Evolutionary conservation across 2,113 vertebrate genomes (phyloP).

Genomic region (Eublepharis macularius): DNA sequence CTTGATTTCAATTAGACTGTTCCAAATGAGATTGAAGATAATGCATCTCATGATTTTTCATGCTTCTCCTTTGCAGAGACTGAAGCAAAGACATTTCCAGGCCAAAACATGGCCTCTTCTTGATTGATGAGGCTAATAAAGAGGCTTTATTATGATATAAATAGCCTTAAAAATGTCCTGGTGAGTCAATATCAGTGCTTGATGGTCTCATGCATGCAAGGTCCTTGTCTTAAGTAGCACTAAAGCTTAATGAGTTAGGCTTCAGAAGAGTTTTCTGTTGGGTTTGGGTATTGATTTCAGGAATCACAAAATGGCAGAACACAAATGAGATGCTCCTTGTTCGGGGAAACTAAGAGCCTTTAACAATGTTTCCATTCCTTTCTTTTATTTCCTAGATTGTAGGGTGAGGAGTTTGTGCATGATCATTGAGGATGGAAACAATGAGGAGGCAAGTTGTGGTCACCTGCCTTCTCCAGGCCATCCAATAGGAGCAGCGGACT

Average conservation of each 20-base stretch:
- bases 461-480: too few relatives aligned
- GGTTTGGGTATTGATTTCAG: constrained; percentile 62
- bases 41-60: constrained; percentile 74
- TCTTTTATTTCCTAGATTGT: too few relatives aligned
- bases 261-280: constrained; percentile 66
- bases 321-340: constrained; percentile 41
- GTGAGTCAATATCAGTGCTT: constrained; percentile 76
- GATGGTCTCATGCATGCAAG: constrained; percentile 70
- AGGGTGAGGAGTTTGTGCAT: too few relatives aligned
- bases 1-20: constrained; percentile 74
- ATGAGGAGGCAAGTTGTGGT: too few relatives aligned
- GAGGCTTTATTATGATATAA: constrained; percentile 78
- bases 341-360: constrained; percentile 52
- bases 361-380: constrained; percentile 50
- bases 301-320: constrained; percentile 54
- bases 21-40: constrained; percentile 77
- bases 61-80: constrained; percentile 61
- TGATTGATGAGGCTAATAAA: constrained; percentile 80
- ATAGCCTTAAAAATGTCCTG: constrained; percentile 76
- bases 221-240: constrained; percentile 66
- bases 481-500: too few relatives aligned
- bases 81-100: constrained; percentile 70
- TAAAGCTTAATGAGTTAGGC: constrained; percentile 67
- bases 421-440: too few relatives aligned
- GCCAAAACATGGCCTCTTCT: constrained; percentile 62